phyloP scores from a whole-genome alignment of 2,888 invertebrate genomes.

The Hypomecis punctinalis region DNA sequence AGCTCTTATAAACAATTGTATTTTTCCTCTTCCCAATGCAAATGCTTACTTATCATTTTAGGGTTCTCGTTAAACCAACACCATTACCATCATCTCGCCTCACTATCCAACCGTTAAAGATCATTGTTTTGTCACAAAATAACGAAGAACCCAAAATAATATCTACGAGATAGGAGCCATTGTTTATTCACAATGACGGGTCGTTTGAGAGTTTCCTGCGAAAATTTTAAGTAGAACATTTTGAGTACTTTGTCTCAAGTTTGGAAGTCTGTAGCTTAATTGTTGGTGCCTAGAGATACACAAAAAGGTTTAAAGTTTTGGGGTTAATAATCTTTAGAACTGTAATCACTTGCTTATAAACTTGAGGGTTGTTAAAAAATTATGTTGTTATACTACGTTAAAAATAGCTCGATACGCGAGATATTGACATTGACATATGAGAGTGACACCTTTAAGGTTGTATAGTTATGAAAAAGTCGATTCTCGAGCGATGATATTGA shows the following conservation, averaged over 20 bases:
- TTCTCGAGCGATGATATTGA: too few species aligned
- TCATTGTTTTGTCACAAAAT: constrained; percentile 42
- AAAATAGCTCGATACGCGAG: too few species aligned
- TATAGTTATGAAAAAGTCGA: too few species aligned
- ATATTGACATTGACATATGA: too few species aligned
- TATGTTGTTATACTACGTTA: too few species aligned
- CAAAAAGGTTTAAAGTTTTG: constrained; percentile 6
- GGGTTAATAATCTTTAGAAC: constrained; percentile 3
- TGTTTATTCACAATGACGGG: constrained; percentile 44
- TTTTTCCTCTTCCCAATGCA: not conserved
- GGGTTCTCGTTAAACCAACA: constrained; percentile 12
- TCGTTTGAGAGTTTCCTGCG: constrained; percentile 42
- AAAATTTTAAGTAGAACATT: constrained; percentile 38
- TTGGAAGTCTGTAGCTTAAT: constrained; percentile 21
- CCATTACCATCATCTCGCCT: constrained; percentile 33
- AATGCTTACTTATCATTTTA: not conserved
- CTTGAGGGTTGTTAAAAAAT: too few species aligned
- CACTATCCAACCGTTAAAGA: constrained; percentile 34
- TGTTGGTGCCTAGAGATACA: constrained; percentile 15
- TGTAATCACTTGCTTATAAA: too few species aligned
- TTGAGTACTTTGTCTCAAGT: constrained; percentile 29
- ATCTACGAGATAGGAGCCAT: constrained; percentile 36
- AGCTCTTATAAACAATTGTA: not conserved
- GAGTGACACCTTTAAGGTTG: too few species aligned
- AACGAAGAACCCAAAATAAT: constrained; percentile 39